phyloP scores from a whole-genome alignment of 1,140 invertebrate genomes.

The Neodiprion fabricii region DNA sequence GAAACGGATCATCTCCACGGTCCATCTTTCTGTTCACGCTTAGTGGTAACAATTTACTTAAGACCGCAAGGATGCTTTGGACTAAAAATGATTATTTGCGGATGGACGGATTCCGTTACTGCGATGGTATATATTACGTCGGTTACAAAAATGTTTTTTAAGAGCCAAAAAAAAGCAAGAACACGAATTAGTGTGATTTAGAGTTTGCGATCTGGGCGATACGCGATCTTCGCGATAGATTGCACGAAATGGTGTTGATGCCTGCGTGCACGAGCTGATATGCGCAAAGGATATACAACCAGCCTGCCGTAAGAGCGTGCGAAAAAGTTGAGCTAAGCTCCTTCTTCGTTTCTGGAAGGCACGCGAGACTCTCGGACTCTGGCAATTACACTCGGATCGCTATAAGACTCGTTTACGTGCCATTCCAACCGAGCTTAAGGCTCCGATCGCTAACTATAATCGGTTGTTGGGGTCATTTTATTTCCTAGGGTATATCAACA shows the following conservation, averaged over 20 bases:
- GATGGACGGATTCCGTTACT: too few species aligned
- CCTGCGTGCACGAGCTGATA: neutral
- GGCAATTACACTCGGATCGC: neutral
- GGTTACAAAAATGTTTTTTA: too few species aligned
- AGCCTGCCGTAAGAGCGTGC: neutral
- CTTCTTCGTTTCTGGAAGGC: neutral
- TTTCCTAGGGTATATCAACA: neutral
- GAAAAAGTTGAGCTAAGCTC: neutral
- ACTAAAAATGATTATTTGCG: too few species aligned
- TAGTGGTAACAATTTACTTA: too few species aligned
- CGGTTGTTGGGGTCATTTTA: neutral
- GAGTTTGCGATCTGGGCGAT: neutral
- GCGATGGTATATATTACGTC: too few species aligned
- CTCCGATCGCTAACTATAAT: slow-evolving; percentile 2
- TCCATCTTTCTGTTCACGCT: too few species aligned
- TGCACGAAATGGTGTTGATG: neutral
- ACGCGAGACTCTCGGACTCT: slow-evolving; percentile 3
- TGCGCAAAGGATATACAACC: neutral
- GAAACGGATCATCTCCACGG: too few species aligned
- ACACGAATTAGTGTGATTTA: neutral
- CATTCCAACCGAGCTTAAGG: neutral
- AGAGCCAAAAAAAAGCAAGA: too few species aligned
- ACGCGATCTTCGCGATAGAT: neutral
- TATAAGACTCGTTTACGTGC: neutral
- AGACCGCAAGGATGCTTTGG: too few species aligned